phyloP scores from a whole-genome alignment of 1,140 invertebrate genomes.

The Propsilocerus akamusi region DNA sequence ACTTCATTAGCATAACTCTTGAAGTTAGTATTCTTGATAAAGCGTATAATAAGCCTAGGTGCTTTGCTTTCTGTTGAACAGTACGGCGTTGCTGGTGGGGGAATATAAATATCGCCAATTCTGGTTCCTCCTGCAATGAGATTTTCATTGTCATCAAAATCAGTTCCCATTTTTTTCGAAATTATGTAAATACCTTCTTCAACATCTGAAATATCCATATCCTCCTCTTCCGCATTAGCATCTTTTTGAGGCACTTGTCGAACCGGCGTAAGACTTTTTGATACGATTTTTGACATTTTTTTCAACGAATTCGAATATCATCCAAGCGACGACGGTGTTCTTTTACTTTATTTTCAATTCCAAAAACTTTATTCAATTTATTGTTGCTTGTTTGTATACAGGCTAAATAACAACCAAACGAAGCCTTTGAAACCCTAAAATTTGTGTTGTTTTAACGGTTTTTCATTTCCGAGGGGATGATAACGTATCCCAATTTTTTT shows the following conservation, averaged over 20 bases:
- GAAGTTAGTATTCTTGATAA: conserved; percentile 89
- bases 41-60: conserved; percentile 73
- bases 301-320: too few relatives aligned
- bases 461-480: too few relatives aligned
- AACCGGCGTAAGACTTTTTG: too few relatives aligned
- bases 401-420: too few relatives aligned
- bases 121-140: conserved; percentile 25
- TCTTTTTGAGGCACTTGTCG: neutral
- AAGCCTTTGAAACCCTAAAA: too few relatives aligned
- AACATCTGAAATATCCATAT: neutral
- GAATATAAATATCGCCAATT: conserved; percentile 72
- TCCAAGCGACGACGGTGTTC: too few relatives aligned
- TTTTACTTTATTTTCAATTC: too few relatives aligned
- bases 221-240: neutral
- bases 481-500: too few relatives aligned
- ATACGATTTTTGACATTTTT: too few relatives aligned
- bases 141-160: neutral
- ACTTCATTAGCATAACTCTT: conserved; percentile 89
- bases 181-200: neutral
- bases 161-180: neutral
- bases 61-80: conserved; percentile 45
- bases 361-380: too few relatives aligned
- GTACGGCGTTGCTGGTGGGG: conserved; percentile 58
- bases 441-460: too few relatives aligned
- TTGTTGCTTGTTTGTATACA: too few relatives aligned